Evolutionary conservation across 37 sponge, comb jelly and placozoan species (phyloP).

Genomic region (Mnemiopsis leidyi): DNA sequence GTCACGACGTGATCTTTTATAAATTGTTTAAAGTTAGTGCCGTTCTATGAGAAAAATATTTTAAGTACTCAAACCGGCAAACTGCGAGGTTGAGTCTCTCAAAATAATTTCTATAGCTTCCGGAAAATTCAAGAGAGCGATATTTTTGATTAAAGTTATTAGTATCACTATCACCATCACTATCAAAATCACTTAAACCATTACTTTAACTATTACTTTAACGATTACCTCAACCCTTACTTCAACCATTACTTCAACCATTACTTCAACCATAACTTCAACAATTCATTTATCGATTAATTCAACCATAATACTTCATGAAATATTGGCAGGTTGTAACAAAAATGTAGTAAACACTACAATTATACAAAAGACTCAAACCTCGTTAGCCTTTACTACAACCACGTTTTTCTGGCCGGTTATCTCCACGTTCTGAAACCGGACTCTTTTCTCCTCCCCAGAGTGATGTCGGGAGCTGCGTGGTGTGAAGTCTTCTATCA

Average conservation of each 20-base stretch:
- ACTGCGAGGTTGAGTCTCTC: too few relatives aligned
- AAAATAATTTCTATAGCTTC: too few relatives aligned
- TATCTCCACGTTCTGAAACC: conserved; percentile 33
- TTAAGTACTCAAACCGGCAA: background rate
- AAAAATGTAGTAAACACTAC: background rate
- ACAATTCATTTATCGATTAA: background rate
- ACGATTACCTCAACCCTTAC: too few relatives aligned
- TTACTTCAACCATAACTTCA: too few relatives aligned
- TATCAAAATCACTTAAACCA: too few relatives aligned
- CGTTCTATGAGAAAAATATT: background rate
- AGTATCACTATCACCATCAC: too few relatives aligned
- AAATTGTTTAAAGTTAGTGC: background rate
- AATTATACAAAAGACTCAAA: background rate
- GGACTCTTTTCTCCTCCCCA: conserved; percentile 25
- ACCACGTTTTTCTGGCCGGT: background rate
- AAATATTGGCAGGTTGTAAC: background rate
- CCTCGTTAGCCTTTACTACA: conserved; percentile 44
- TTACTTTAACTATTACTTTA: too few relatives aligned
- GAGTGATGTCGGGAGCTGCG: conserved; percentile 23
- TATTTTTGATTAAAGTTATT: too few relatives aligned
- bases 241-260: too few relatives aligned
- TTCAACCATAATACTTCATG: background rate
- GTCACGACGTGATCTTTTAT: background rate
- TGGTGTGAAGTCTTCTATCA: conserved; percentile 41
- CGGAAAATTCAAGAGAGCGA: too few relatives aligned